Conservation (phyloP, 2,113 vertebrate genomes). For the Ciconia maguari region DNA sequence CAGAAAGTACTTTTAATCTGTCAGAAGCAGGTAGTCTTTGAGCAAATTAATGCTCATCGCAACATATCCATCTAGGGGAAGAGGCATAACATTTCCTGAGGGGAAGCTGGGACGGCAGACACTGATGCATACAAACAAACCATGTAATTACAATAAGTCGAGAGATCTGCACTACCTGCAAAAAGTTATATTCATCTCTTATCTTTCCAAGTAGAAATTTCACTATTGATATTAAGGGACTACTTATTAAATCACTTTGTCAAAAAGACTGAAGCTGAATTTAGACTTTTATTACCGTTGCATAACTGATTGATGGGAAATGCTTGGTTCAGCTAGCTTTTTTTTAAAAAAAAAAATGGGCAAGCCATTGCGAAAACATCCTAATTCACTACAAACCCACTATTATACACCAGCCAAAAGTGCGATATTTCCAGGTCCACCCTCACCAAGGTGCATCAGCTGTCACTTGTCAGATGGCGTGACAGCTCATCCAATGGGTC, state of each 20-base stretch:
- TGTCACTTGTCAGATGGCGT: not conserved
- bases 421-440: not conserved
- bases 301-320: not conserved
- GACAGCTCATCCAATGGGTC: not conserved
- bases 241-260: slow-evolving; percentile 5
- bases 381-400: not conserved
- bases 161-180: not conserved
- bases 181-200: not conserved
- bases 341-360: not conserved
- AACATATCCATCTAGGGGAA: not conserved
- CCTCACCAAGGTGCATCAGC: not conserved
- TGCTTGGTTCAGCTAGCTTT: not conserved
- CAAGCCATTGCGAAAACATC: not conserved
- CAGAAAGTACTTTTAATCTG: not conserved
- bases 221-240: not conserved
- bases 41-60: not conserved
- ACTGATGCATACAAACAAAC: not conserved
- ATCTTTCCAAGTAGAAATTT: not conserved
- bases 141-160: not conserved
- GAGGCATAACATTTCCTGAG: not conserved
- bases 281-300: not conserved
- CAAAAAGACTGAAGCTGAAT: not conserved
- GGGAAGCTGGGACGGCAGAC: not conserved
- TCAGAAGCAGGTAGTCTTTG: not conserved
- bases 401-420: not conserved